Percentiles rank a stretch among this genome's conserved stretches.
Evolutionary conservation across 2,113 vertebrate species (phyloP).

Genomic region (Bagarius yarrelli): DNA sequence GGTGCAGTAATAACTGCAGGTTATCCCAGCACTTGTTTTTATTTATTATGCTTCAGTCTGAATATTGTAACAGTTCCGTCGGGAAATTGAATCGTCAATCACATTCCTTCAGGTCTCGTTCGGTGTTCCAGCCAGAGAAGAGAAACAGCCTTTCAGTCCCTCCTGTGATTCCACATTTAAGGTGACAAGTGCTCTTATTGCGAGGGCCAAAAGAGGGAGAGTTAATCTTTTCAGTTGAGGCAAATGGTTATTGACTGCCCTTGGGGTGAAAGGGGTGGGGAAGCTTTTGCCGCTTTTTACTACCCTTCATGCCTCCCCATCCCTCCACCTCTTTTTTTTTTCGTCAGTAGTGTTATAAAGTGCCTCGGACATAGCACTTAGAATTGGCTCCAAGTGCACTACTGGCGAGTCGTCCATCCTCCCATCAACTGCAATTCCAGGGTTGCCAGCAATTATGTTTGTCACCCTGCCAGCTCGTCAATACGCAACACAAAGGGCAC

Average conservation of each 20-base stretch:
- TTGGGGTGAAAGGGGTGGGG: constrained; percentile 43
- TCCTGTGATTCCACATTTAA: constrained; percentile 51
- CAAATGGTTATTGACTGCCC: constrained; percentile 64
- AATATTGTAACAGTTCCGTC: constrained; percentile 66
- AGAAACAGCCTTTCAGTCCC: constrained; percentile 60
- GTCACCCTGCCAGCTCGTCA: constrained; percentile 52
- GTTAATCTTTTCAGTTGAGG: constrained; percentile 67
- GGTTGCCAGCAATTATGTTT: constrained; percentile 35
- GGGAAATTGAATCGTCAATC: constrained; percentile 74
- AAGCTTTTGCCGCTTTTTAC: constrained; percentile 26
- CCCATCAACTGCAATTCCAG: constrained; percentile 14
- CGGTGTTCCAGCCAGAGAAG: constrained; percentile 55
- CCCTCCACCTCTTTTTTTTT: constrained; percentile 11
- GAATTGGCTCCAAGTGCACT: constrained; percentile 20
- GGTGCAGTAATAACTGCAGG: constrained; percentile 40
- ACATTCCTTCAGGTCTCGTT: constrained; percentile 57
- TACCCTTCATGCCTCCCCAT: constrained; percentile 42
- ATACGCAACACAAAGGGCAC: constrained; percentile 39
- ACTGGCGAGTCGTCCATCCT: constrained; percentile 16
- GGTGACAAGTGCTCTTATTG: constrained; percentile 62
- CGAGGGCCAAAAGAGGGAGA: constrained; percentile 58
- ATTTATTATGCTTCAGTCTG: constrained; percentile 70
- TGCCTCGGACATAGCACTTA: constrained; percentile 44
- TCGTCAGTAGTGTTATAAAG: constrained; percentile 58
- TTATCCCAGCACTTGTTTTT: constrained; percentile 60